These are phyloP conservation scores for Egretta garzetta DNA, from an alignment of 2,113 vertebrate species.

Conservation along the genomic window DNA sequence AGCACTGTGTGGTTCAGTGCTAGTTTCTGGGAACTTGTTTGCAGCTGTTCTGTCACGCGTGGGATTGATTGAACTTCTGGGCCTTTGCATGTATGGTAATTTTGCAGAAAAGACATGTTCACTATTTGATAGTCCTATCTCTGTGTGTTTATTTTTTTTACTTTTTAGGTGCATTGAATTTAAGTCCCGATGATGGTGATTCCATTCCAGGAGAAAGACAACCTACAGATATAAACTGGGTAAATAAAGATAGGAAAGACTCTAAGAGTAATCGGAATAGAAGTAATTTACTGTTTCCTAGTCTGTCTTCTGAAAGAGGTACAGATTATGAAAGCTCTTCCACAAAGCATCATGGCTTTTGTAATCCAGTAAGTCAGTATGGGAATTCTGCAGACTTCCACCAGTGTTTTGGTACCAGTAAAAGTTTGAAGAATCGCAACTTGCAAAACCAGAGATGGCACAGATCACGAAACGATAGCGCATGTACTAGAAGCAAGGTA, in stretches of 20 bases:
- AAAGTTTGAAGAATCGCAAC: conserved; percentile 72
- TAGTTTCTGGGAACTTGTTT: background rate
- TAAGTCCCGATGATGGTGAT: conserved; percentile 79
- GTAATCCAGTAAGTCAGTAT: conserved; percentile 63
- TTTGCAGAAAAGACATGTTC: background rate
- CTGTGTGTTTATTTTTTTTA: background rate
- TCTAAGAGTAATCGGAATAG: conserved; percentile 72
- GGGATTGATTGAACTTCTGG: background rate
- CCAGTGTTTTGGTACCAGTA: conserved; percentile 70
- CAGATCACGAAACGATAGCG: conserved; percentile 75
- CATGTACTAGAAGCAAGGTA: conserved; percentile 56
- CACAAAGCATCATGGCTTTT: conserved; percentile 56
- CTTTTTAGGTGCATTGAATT: conserved; percentile 75
- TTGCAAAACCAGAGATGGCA: conserved; percentile 79
- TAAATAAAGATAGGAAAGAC: conserved; percentile 76
- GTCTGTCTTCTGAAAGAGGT: conserved; percentile 69
- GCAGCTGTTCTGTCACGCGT: background rate
- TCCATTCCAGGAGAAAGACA: conserved; percentile 75
- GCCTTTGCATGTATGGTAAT: background rate
- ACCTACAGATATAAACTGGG: conserved; percentile 71
- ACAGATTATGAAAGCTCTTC: conserved; percentile 64
- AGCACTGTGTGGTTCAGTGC: background rate
- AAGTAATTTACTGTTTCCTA: conserved; percentile 66
- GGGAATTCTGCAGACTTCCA: conserved; percentile 68
- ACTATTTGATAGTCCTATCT: background rate